Conservation (phyloP, 2,888 invertebrate genomes). For the Drosophila engyochracea region DNA sequence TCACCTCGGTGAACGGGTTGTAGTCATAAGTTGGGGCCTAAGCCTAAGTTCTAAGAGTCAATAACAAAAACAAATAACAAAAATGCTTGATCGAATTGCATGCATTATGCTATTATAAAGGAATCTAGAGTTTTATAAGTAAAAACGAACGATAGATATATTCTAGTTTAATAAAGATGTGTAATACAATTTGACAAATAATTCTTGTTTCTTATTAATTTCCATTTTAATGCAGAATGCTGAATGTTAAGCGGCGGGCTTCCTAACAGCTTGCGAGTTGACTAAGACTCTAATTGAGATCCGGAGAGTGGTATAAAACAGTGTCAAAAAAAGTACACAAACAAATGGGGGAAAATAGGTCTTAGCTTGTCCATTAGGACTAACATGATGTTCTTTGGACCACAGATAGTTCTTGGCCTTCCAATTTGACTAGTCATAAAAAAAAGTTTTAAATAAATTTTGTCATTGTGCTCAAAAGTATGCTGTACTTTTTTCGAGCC, state of each 20-base stretch:
- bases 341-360: background rate
- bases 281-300: background rate
- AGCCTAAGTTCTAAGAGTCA: conserved; percentile 71
- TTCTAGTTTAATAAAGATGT: conserved; percentile 41
- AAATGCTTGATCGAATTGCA: conserved; percentile 8
- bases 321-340: background rate
- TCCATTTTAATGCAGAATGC: background rate
- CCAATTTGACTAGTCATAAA: background rate
- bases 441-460: too few relatives aligned
- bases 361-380: background rate
- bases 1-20: conserved; percentile 29
- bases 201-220: background rate
- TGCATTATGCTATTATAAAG: conserved; percentile 18
- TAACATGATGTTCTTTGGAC: background rate
- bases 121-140: conserved; percentile 21
- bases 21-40: conserved; percentile 72
- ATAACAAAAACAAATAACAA: conserved; percentile 20
- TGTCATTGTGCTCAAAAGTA: background rate
- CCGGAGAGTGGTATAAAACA: background rate
- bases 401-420: background rate
- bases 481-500: background rate
- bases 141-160: conserved; percentile 3
- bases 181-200: conserved; percentile 12
- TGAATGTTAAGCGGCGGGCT: background rate
- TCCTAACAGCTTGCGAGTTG: too few relatives aligned